Evolutionary conservation across 1,140 invertebrate genomes (phyloP).

Genomic region (Scaptodrosophila lebanonensis): DNA sequence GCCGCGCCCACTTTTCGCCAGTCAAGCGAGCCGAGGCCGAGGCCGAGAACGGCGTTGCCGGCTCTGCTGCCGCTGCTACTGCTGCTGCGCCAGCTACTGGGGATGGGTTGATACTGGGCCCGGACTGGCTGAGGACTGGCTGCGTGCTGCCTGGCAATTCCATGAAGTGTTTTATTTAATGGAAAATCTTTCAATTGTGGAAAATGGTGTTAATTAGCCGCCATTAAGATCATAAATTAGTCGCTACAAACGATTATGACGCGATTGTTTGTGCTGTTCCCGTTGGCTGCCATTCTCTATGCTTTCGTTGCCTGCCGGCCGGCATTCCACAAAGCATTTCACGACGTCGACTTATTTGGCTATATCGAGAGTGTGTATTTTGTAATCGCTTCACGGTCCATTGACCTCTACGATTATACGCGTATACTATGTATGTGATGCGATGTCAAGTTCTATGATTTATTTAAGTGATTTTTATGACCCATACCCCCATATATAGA

Average conservation of each 20-base stretch:
- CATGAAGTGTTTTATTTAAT: slow-evolving; percentile 76
- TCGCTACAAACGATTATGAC: slow-evolving; percentile 74
- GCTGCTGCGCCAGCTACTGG: slow-evolving; percentile 34
- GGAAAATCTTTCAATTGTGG: slow-evolving; percentile 75
- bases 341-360: slow-evolving; percentile 16
- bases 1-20: slow-evolving; percentile 48
- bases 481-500: too few species aligned
- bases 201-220: slow-evolving; percentile 73
- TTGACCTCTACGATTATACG: slow-evolving; percentile 65
- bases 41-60: slow-evolving; percentile 6
- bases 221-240: slow-evolving; percentile 75
- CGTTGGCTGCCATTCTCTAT: background rate
- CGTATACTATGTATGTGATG: slow-evolving; percentile 30
- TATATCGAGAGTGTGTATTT: slow-evolving; percentile 53
- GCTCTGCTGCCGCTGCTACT: slow-evolving; percentile 35
- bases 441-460: slow-evolving; percentile 63
- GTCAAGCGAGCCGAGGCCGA: slow-evolving; percentile 38
- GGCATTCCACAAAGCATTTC: slow-evolving; percentile 52
- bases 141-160: slow-evolving; percentile 68
- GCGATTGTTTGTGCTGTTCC: slow-evolving; percentile 40
- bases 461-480: slow-evolving; percentile 47
- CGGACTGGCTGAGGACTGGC: slow-evolving; percentile 7
- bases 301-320: slow-evolving; percentile 26
- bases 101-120: background rate
- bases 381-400: slow-evolving; percentile 71